These are phyloP conservation scores for Beris morrisii DNA, from an alignment of 2,888 invertebrate genomes.

Conservation along the genomic window DNA sequence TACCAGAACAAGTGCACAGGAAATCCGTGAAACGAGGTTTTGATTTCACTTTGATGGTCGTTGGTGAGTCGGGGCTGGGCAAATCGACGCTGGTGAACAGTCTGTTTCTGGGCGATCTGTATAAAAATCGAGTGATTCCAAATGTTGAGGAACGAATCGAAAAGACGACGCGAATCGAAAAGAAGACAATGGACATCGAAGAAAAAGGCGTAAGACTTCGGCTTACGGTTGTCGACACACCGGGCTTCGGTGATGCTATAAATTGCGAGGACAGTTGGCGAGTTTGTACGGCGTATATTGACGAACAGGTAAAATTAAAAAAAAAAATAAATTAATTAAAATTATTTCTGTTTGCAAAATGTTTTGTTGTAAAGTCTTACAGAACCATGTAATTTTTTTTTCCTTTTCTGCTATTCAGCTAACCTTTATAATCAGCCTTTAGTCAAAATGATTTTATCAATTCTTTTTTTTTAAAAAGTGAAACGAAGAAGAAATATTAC, in stretches of 20 bases:
- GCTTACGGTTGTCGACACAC: slow-evolving; percentile 91
- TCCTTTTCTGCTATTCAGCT: too few species aligned
- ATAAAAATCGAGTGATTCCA: slow-evolving; percentile 77
- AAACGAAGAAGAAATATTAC: too few species aligned
- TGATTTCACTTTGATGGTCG: slow-evolving; percentile 95
- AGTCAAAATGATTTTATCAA: too few species aligned
- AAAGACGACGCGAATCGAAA: slow-evolving; percentile 72
- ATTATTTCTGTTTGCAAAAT: neutral
- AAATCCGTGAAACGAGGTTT: slow-evolving; percentile 96
- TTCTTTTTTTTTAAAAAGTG: too few species aligned
- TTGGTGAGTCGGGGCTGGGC: slow-evolving; percentile 91
- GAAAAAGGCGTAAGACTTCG: slow-evolving; percentile 85
- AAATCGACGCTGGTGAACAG: slow-evolving; percentile 95
- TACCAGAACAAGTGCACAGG: slow-evolving; percentile 94
- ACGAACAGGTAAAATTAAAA: slow-evolving; percentile 66
- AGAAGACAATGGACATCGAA: slow-evolving; percentile 85
- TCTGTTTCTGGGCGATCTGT: slow-evolving; percentile 89
- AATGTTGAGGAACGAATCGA: slow-evolving; percentile 64
- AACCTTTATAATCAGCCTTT: too few species aligned
- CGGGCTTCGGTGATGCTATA: slow-evolving; percentile 92
- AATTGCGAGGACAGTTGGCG: slow-evolving; percentile 94
- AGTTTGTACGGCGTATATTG: slow-evolving; percentile 87
- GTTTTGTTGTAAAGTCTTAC: too few species aligned
- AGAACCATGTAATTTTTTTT: too few species aligned
- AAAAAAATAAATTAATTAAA: neutral